Percentiles rank a stretch among this genome's conserved stretches.
These are phyloP conservation scores for Tarsius wallacei DNA, from an alignment of 2,797 vertebrate genomes.

Conservation along the genomic window DNA sequence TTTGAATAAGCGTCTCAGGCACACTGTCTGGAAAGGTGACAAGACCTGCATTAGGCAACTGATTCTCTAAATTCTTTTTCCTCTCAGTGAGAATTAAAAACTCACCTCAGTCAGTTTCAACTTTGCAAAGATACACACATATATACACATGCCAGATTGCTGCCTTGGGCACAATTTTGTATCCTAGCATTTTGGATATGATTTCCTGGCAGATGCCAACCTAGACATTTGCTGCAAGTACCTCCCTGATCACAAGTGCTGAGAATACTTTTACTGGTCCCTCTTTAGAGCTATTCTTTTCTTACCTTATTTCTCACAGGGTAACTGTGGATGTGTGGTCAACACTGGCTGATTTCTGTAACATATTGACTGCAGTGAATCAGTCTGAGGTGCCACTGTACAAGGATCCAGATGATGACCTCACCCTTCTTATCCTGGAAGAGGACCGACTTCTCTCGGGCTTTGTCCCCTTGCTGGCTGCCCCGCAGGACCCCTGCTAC, in stretches of 20 bases:
- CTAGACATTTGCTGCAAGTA: constrained; percentile 79
- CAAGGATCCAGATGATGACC: constrained; percentile 96
- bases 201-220: constrained; percentile 70
- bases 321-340: constrained; percentile 96
- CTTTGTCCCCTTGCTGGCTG: constrained; percentile 93
- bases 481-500: constrained; percentile 98
- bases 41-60: constrained; percentile 64
- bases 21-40: constrained; percentile 53
- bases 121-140: constrained; percentile 29
- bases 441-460: constrained; percentile 94
- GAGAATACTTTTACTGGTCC: constrained; percentile 85
- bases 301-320: constrained; percentile 91
- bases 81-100: constrained; percentile 76
- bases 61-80: constrained; percentile 79
- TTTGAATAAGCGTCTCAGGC: constrained; percentile 78
- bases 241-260: constrained; percentile 85
- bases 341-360: constrained; percentile 97
- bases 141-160: constrained; percentile 39
- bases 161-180: constrained; percentile 56
- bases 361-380: constrained; percentile 96
- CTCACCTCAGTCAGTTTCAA: constrained; percentile 69
- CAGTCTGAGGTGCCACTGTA: constrained; percentile 97
- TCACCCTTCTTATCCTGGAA: constrained; percentile 93
- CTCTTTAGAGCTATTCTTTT: constrained; percentile 87
- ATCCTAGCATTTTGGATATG: constrained; percentile 51